These are phyloP conservation scores for Crossaster papposus DNA, from an alignment of 53 echinoderm and acorn worm species.

Conservation along the genomic window DNA sequence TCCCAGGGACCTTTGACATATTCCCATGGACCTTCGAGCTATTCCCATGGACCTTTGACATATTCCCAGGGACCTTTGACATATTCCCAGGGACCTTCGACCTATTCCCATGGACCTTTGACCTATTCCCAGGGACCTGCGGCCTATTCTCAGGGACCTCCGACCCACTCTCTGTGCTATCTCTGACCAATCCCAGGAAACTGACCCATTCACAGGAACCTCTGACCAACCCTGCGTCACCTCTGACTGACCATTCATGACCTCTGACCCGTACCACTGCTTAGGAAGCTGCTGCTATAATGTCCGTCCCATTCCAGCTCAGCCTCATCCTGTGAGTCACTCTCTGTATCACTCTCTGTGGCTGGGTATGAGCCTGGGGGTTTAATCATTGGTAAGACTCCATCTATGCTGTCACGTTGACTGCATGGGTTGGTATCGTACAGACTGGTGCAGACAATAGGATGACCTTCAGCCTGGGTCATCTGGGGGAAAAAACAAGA, in stretches of 20 bases:
- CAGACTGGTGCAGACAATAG: slow-evolving; percentile 87
- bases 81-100: neutral
- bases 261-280: slow-evolving; percentile 84
- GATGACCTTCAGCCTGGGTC: slow-evolving; percentile 86
- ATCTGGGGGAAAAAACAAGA: slow-evolving; percentile 46
- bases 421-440: slow-evolving; percentile 68
- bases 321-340: slow-evolving; percentile 88
- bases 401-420: slow-evolving; percentile 72
- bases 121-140: slow-evolving; percentile 92
- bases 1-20: no score
- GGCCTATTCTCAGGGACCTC: no score
- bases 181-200: neutral
- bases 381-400: slow-evolving; percentile 64
- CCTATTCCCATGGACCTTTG: neutral
- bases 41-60: slow-evolving; percentile 59
- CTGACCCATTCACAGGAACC: neutral
- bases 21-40: no score
- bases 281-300: slow-evolving; percentile 97
- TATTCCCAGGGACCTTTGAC: neutral
- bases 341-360: slow-evolving; percentile 95
- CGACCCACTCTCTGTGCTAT: slow-evolving; percentile 6
- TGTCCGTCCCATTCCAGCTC: slow-evolving; percentile 98
- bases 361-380: slow-evolving; percentile 80
- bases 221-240: neutral
- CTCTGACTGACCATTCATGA: neutral